Base-by-base conservation (phyloP, 2,797 vertebrate genomes). In the Eulemur rubriventer region DNA sequence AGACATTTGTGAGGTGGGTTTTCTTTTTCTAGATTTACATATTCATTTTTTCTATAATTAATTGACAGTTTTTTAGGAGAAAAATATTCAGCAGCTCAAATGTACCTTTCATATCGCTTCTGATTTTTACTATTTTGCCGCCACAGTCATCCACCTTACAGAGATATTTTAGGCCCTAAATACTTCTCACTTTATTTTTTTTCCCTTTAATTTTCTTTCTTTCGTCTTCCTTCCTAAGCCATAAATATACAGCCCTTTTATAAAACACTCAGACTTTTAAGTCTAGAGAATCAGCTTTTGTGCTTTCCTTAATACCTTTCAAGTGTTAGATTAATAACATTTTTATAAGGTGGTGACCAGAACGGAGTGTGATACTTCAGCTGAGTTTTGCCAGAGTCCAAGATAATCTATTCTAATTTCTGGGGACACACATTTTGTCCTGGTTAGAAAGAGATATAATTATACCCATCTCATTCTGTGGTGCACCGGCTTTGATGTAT, bases 341-440 rank as follows among this genome's bases (percentile, higher is more conserved):
- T 98, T 96, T 98, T 98, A 95, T 97, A 96, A 98, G 96, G 95
- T 97, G 97, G 83, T 97, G 96, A 98, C 97, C 33, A n/a, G 91
- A 94, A 73, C 0, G 0, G 75, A 82, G 38, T 48, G 88, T 89
- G 92, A 76, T 84, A 96, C 98, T 97, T 90, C 93, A 93, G 76
- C 96, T 89, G 72, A 95, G 63, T 94, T 98, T 98, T 95, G 30
- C 89, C 52, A 24, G 83, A 57, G 28, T 76, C 61, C 57, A n/a
- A 91, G 96, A 96, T 97, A 97, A 98, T 97, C 94, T 63, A 52
- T 81, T 96, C 95, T 98, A 83, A 97, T 97, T 98, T 97, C 94
- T 33, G 30, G 94, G 96, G 82, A 92, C 33, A 35, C 70, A 16
- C 57, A 30, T 93, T 97, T 93, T 78, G 2, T 97, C 95, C 38